phyloP scores from a whole-genome alignment of 2,113 vertebrate genomes.

The Rhineura floridana region DNA sequence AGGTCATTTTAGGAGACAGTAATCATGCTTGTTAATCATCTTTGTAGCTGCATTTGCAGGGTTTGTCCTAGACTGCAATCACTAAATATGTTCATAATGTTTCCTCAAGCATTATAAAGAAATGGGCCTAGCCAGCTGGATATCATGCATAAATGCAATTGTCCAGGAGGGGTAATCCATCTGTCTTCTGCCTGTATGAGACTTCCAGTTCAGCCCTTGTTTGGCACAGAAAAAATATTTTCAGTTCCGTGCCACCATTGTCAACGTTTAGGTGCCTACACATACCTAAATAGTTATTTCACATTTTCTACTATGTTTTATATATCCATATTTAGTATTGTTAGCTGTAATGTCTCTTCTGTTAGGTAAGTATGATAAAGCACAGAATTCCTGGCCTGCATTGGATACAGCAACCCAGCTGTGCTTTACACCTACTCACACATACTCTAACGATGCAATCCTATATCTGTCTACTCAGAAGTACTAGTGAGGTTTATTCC shows the following conservation, averaged over 20 bases:
- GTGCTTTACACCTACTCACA: background rate
- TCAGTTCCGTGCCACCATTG: background rate
- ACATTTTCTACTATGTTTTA: too few species aligned
- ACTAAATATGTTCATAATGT: background rate
- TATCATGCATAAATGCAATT: background rate
- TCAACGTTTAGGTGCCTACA: background rate
- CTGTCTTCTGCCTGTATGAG: background rate
- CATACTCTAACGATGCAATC: background rate
- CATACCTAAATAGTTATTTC: background rate
- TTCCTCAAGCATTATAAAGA: background rate
- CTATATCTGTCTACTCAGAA: background rate
- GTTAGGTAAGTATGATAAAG: background rate
- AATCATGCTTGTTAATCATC: background rate
- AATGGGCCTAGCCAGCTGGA: background rate
- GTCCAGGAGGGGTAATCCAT: background rate
- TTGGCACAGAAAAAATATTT: background rate
- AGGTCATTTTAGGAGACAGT: background rate
- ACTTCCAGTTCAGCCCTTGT: background rate
- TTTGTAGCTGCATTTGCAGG: background rate
- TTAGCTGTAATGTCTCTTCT: background rate
- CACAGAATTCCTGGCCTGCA: background rate
- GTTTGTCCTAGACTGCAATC: background rate
- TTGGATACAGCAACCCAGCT: background rate
- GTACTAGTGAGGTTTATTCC: too few species aligned
- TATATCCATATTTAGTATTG: background rate